Conservation (phyloP, 1,140 invertebrate genomes). For the Papilio polytes region DNA sequence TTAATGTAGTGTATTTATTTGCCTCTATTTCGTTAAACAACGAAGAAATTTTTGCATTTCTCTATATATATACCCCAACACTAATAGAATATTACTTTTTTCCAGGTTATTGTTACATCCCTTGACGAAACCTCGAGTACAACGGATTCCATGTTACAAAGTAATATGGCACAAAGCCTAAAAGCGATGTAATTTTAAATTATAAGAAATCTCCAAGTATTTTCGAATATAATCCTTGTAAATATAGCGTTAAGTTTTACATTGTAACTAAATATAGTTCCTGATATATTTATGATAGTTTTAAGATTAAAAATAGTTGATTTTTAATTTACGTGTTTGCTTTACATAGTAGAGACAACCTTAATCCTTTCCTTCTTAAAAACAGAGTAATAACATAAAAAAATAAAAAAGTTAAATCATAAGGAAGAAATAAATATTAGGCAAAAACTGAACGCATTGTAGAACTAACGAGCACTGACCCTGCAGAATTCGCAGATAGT, state of each 20-base stretch:
- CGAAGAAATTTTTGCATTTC: no score
- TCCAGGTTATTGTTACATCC: slow-evolving; percentile 55
- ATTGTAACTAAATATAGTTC: slow-evolving; percentile 41
- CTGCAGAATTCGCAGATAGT: background rate
- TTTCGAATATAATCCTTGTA: slow-evolving; percentile 63
- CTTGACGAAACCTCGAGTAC: slow-evolving; percentile 58
- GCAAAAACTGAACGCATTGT: background rate
- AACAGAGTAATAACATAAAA: background rate
- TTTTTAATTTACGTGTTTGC: background rate
- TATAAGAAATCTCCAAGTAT: slow-evolving; percentile 53
- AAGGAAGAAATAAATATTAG: background rate
- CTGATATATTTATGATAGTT: slow-evolving; percentile 1
- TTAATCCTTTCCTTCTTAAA: background rate
- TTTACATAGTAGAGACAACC: background rate
- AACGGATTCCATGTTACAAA: slow-evolving; percentile 55
- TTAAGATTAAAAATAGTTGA: slow-evolving; percentile 10
- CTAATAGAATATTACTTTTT: no score
- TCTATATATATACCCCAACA: no score
- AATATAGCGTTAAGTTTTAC: slow-evolving; percentile 55
- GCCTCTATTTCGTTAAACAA: no score
- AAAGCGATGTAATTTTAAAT: slow-evolving; percentile 55
- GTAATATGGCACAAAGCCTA: slow-evolving; percentile 55
- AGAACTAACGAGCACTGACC: slow-evolving; percentile 7
- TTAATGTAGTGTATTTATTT: no score
- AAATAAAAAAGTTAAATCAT: background rate